Evolutionary conservation across 2,113 vertebrate species (phyloP).

Genomic region (Trichechus manatus): DNA sequence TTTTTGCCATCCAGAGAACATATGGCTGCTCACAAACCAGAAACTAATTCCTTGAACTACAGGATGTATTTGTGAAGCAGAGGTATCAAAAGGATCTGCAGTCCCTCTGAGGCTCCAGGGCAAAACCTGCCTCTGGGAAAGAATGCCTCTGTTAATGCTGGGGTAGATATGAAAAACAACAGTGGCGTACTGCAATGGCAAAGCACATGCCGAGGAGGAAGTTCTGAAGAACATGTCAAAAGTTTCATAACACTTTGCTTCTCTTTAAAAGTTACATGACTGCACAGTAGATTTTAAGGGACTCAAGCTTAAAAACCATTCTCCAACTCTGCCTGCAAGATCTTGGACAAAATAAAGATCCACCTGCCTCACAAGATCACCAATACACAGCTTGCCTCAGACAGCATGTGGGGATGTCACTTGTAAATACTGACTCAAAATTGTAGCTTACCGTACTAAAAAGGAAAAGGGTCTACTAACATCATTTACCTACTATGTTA

Average conservation of each 20-base stretch:
- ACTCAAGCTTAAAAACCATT: not conserved
- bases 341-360: not conserved
- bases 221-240: not conserved
- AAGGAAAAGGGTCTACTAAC: not conserved
- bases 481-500: too few species aligned
- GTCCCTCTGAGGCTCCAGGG: not conserved
- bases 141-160: not conserved
- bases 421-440: not conserved
- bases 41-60: too few species aligned
- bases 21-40: not conserved
- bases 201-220: not conserved
- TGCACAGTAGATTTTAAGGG: not conserved
- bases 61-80: not conserved
- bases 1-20: not conserved
- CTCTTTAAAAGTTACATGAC: not conserved
- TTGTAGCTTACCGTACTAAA: accelerated
- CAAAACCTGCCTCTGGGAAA: not conserved
- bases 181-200: not conserved
- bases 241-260: not conserved
- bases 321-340: not conserved
- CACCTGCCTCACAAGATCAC: not conserved
- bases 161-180: not conserved
- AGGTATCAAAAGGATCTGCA: not conserved
- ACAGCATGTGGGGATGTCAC: not conserved
- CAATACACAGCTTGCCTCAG: not conserved